These are phyloP conservation scores for Syrrhaptes paradoxus DNA, from an alignment of 2,113 vertebrate genomes.

Conservation along the genomic window DNA sequence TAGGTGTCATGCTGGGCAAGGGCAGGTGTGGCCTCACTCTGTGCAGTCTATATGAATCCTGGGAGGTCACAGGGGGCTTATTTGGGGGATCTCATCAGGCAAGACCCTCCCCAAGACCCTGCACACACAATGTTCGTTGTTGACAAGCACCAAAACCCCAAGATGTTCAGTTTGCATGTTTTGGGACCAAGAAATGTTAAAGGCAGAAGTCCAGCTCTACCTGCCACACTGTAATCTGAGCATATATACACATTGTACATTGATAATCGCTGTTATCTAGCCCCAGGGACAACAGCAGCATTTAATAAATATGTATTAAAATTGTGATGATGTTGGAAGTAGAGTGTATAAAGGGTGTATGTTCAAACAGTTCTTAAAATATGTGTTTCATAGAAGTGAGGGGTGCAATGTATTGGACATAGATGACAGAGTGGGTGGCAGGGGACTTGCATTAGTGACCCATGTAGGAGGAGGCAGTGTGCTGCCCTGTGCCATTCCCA, in stretches of 20 bases:
- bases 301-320: background rate
- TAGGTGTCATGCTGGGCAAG: no score
- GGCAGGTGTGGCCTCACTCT: no score
- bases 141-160: no score
- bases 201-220: no score
- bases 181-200: no score
- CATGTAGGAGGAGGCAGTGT: background rate
- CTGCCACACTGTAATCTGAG: background rate
- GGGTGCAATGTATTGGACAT: background rate
- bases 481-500: background rate
- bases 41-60: no score
- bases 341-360: background rate
- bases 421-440: background rate
- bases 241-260: background rate
- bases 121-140: no score
- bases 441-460: background rate
- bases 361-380: background rate
- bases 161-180: no score
- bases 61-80: no score
- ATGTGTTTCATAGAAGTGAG: background rate
- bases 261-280: background rate
- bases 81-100: no score
- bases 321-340: background rate
- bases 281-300: background rate
- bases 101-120: no score